Conservation (phyloP, 2,797 vertebrate species). For the Delichon dasypus region DNA sequence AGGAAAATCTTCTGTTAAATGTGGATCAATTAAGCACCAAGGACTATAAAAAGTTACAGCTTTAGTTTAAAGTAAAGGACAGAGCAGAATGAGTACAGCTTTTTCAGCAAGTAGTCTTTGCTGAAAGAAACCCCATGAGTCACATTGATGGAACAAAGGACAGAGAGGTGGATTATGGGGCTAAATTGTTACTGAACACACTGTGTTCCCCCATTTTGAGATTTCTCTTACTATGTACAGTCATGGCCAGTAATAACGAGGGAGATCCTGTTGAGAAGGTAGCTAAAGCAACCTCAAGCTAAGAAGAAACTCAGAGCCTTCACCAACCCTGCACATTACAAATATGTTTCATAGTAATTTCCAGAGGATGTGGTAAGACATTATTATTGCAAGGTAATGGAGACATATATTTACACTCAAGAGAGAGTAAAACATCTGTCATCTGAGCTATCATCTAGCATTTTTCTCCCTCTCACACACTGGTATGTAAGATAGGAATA, state of each 20-base stretch:
- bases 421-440: not conserved
- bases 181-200: not conserved
- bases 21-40: not conserved
- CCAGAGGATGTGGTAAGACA: not conserved
- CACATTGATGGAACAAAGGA: not conserved
- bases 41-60: not conserved
- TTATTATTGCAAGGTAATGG: not conserved
- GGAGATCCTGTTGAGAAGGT: not conserved
- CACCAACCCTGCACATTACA: not conserved
- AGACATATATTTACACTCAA: not conserved
- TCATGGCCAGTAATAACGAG: not conserved
- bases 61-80: not conserved
- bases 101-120: not conserved
- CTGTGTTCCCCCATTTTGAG: accelerated
- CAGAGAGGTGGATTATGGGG: not conserved
- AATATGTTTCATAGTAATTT: not conserved
- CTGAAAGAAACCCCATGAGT: not conserved
- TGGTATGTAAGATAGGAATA: not conserved
- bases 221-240: not conserved
- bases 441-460: not conserved
- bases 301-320: not conserved
- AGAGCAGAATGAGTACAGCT: not conserved
- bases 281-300: not conserved
- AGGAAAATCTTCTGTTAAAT: not conserved
- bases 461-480: not conserved